Percentiles rank a stretch among this genome's conserved stretches.
phyloP scores from a whole-genome alignment of 2,797 vertebrate species.

The Coluber constrictor region DNA sequence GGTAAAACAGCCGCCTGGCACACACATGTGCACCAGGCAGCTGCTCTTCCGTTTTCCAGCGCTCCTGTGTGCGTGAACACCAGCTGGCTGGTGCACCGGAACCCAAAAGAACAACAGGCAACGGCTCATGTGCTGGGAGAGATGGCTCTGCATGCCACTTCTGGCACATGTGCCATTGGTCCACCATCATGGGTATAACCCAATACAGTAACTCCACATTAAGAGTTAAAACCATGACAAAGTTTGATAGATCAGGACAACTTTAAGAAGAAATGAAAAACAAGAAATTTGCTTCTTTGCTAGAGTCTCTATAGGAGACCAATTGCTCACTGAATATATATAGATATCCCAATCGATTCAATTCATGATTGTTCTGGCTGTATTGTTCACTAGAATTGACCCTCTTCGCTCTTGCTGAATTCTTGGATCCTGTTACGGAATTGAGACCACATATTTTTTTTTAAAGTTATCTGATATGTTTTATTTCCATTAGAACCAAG shows the following conservation, averaged over 20 bases:
- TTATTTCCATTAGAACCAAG: background rate
- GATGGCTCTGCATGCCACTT: too few relatives aligned
- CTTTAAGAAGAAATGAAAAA: background rate
- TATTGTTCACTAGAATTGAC: background rate
- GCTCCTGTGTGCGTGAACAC: too few relatives aligned
- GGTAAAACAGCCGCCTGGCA: too few relatives aligned
- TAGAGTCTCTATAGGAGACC: too few relatives aligned
- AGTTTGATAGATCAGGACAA: background rate
- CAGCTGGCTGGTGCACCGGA: too few relatives aligned
- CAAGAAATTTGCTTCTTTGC: background rate
- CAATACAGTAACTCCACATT: background rate
- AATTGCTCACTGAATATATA: background rate
- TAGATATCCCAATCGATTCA: background rate
- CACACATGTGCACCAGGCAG: too few relatives aligned
- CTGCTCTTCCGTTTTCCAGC: too few relatives aligned
- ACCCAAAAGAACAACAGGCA: too few relatives aligned
- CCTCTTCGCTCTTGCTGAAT: background rate
- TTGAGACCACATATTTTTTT: background rate
- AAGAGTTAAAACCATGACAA: background rate
- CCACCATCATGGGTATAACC: background rate
- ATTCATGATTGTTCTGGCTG: background rate
- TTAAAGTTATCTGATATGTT: background rate
- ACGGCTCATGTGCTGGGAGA: too few relatives aligned
- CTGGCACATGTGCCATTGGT: too few relatives aligned
- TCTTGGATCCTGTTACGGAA: background rate